Conservation (phyloP, 1,140 invertebrate species). For the Bombus picipes region DNA sequence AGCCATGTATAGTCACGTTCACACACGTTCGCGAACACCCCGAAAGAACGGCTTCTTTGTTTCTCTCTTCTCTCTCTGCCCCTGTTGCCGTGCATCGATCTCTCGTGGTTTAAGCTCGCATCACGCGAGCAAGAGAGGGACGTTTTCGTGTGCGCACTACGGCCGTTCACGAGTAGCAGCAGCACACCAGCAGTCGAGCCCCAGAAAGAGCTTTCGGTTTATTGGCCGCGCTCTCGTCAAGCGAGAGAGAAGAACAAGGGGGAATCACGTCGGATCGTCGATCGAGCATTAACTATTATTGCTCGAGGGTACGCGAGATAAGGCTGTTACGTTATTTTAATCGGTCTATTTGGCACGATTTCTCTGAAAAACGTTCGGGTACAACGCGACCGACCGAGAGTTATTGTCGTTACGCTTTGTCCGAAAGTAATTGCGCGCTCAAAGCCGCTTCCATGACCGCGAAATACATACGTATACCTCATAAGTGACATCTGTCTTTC, state of each 20-base stretch:
- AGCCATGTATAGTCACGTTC: not conserved
- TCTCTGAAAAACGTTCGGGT: conserved; percentile 18
- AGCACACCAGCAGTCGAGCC: not conserved
- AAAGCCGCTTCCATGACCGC: not conserved
- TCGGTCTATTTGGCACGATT: conserved; percentile 48
- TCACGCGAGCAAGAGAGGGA: conserved; percentile 25
- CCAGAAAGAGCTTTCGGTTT: conserved; percentile 49
- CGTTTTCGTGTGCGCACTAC: conserved; percentile 19
- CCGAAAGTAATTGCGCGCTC: conserved; percentile 2
- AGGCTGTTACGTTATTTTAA: conserved; percentile 53
- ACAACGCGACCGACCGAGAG: conserved; percentile 1
- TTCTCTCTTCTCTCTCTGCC: not conserved
- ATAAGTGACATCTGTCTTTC: not conserved
- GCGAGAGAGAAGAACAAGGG: conserved; percentile 23
- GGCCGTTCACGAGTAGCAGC: not conserved
- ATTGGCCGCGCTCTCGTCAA: conserved; percentile 28
- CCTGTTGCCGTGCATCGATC: conserved; percentile 45
- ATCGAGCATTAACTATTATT: conserved; percentile 55
- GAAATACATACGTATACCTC: not conserved
- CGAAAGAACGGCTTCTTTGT: conserved; percentile 53
- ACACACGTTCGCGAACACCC: conserved; percentile 16
- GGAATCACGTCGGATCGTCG: conserved; percentile 47
- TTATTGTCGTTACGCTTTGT: conserved; percentile 4
- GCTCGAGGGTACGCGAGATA: conserved; percentile 44
- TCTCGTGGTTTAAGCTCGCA: conserved; percentile 45